phyloP scores from a whole-genome alignment of 2,888 invertebrate genomes.

The Eupeodes latifasciatus region DNA sequence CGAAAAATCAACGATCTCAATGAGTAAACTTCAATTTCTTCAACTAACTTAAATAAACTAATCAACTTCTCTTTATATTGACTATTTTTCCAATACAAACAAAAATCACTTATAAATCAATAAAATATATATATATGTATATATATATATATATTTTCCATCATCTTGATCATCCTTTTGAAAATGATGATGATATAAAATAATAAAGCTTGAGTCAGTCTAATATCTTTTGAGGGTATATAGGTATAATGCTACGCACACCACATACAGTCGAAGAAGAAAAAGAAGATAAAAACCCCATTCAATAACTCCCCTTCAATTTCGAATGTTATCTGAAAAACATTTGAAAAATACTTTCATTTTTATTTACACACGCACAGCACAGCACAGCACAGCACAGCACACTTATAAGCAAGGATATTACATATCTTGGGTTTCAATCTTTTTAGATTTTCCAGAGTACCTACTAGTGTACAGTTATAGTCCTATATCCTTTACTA shows the following conservation, averaged over 20 bases:
- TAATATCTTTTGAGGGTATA: slow-evolving; percentile 3
- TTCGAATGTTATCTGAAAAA: slow-evolving; percentile 63
- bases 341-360: slow-evolving; percentile 65
- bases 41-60: background rate
- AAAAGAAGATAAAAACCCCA: slow-evolving; percentile 9
- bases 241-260: background rate
- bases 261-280: background rate
- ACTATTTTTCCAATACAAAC: background rate
- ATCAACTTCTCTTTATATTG: background rate
- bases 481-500: too few relatives aligned
- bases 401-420: slow-evolving; percentile 26
- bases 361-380: slow-evolving; percentile 44
- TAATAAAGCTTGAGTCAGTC: slow-evolving; percentile 9
- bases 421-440: slow-evolving; percentile 41
- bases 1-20: too few relatives aligned
- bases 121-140: background rate
- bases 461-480: background rate
- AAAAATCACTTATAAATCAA: slow-evolving; percentile 37
- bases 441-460: slow-evolving; percentile 44
- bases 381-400: too few relatives aligned
- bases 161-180: slow-evolving; percentile 28
- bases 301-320: slow-evolving; percentile 43
- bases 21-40: background rate
- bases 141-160: background rate
- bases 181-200: slow-evolving; percentile 16